Percentiles rank a stretch among this genome's conserved stretches.
phyloP scores from a whole-genome alignment of 2,797 vertebrate genomes.

The Mus spretus region DNA sequence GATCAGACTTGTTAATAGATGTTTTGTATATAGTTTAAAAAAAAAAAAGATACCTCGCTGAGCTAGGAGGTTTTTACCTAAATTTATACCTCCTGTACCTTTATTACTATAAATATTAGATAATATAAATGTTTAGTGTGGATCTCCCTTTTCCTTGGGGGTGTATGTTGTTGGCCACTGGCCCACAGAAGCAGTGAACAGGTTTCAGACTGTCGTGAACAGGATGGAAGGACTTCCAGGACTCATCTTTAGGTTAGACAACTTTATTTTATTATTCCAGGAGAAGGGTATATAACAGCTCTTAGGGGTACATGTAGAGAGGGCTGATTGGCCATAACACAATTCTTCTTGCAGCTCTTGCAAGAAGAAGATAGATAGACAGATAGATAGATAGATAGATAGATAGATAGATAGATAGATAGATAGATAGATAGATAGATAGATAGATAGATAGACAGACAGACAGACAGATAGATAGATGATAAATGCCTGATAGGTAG shows the following conservation, averaged over 20 bases:
- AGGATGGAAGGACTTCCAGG: background rate
- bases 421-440: too few species aligned
- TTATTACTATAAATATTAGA: too few species aligned
- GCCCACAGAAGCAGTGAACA: background rate
- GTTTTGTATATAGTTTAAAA: background rate
- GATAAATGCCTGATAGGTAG: too few species aligned
- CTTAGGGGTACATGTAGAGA: background rate
- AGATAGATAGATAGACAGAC: background rate
- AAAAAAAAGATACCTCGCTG: background rate
- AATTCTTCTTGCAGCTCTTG: background rate
- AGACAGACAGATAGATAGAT: background rate
- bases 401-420: too few species aligned
- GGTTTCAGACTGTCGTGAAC: background rate
- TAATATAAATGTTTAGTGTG: too few species aligned
- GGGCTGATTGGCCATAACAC: background rate
- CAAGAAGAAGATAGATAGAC: background rate
- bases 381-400: too few species aligned
- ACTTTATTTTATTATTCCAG: background rate
- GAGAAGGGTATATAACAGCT: background rate
- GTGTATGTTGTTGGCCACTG: background rate
- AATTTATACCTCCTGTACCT: background rate
- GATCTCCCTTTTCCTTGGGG: background rate
- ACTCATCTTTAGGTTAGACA: background rate
- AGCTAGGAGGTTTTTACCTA: background rate
- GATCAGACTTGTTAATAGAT: background rate